Base-by-base conservation (phyloP, 2,888 invertebrate genomes). In the Eremobia ochroleuca region DNA sequence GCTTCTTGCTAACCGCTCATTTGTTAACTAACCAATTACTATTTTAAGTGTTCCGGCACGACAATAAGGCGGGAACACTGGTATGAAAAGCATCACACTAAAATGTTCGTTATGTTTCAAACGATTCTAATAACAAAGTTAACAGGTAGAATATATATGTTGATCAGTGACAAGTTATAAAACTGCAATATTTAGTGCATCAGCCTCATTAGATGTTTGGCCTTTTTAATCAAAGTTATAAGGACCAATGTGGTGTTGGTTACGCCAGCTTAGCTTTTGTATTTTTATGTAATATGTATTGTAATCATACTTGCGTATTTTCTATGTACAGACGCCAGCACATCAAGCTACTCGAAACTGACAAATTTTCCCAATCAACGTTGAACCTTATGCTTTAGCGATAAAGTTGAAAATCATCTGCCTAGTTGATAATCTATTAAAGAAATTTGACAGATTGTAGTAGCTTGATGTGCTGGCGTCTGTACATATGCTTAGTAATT, bases 1-100 rank as follows among this genome's bases (percentile, higher is more conserved):
- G 61, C 28, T 43, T 11, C 18, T 71, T 71, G 34, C 55, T 69
- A 70, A 83, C 66, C 40, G 65, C 69, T 46, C 9, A 70, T 68
- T 80, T 64, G 55, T 81, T 85, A 85, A 76, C 76, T 72, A 72
- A 34, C n/a, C 67, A 59, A 73, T 82, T 80, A 71, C 28, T 28
- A 85, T 71, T 85, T 76, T 61, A 72, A 82, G 71, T 82, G 64
- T 49, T n/a, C n/a, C 40, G 28, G 59, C 68, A 81, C 34, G 52
- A 61, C 43, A 31, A 34, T 28, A 68, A 28, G 55, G 55, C 21
- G 64, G 55, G 58, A 61, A 46, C 28, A 67, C 21, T 67, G n/a
- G 9, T 21, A 76, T 52, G 13, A 49, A 31, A 81, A 43, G 43
- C 49, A 15, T 21, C 1, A 55, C 15, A 4, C 15, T 37, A 65